A percentile compares a stretch with the other conserved stretches of the same genome.
Evolutionary conservation across 2,113 vertebrate genomes (phyloP).

Genomic region (Ciconia maguari): DNA sequence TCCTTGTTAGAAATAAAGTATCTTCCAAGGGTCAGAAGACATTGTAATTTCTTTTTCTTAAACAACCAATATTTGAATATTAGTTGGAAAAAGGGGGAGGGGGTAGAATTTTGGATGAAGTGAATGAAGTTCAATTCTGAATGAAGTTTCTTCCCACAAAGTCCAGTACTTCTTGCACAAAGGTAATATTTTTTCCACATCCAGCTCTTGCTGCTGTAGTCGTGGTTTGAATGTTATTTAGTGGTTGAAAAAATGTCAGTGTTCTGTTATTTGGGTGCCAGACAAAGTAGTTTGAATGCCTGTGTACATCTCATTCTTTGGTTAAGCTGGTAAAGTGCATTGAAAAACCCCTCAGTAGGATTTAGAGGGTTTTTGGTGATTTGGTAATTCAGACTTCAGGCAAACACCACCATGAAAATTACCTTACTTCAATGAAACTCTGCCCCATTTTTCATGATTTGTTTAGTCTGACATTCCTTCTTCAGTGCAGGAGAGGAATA

Average conservation of each 20-base stretch:
- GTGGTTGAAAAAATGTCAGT: not conserved
- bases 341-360: not conserved
- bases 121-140: not conserved
- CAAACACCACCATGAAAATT: not conserved
- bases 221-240: not conserved
- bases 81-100: not conserved
- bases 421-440: not conserved
- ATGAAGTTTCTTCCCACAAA: not conserved
- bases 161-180: not conserved
- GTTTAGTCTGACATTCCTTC: not conserved
- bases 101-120: not conserved
- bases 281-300: not conserved
- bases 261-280: not conserved
- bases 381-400: not conserved
- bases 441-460: not conserved
- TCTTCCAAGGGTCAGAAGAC: not conserved
- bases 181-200: not conserved
- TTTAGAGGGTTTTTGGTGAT: not conserved
- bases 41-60: constrained; percentile 19
- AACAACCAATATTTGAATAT: not conserved
- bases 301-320: not conserved
- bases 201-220: not conserved
- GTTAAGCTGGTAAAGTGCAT: not conserved
- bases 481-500: not conserved
- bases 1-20: not conserved